A percentile compares a stretch with the other conserved stretches of the same genome.
phyloP scores from a whole-genome alignment of 2,888 invertebrate species.

The Chydorus sphaericus region DNA sequence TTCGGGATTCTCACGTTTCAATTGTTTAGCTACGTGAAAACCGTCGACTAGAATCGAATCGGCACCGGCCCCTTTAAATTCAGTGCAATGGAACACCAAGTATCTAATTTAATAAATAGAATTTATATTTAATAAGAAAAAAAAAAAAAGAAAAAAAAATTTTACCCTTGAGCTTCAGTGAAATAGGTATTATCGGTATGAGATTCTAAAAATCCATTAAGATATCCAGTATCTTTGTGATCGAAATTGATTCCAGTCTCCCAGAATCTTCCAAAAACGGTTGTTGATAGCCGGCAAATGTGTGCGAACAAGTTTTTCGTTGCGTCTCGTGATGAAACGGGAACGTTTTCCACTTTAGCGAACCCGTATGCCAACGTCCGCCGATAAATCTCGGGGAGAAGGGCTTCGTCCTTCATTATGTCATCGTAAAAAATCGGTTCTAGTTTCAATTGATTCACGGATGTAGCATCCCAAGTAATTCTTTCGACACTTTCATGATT shows the following conservation, averaged over 20 bases:
- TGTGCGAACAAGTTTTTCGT: constrained; percentile 39
- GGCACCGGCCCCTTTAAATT: constrained; percentile 48
- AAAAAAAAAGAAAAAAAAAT: constrained; percentile 8
- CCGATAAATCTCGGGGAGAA: constrained; percentile 10
- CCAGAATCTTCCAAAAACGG: constrained; percentile 62
- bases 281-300: constrained; percentile 48
- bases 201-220: constrained; percentile 45
- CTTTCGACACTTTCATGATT: neutral
- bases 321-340: constrained; percentile 32
- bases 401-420: neutral
- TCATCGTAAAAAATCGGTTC: neutral
- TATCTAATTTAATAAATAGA: constrained; percentile 30
- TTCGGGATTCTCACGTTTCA: constrained; percentile 38
- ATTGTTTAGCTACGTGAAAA: constrained; percentile 43
- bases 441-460: constrained; percentile 1
- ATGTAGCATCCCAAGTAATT: neutral
- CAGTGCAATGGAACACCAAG: constrained; percentile 44
- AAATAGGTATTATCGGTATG: constrained; percentile 71
- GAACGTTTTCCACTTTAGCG: constrained; percentile 30
- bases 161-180: constrained; percentile 55
- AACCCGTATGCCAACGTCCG: constrained; percentile 19
- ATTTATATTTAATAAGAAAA: neutral
- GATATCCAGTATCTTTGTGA: constrained; percentile 58
- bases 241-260: constrained; percentile 40
- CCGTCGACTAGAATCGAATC: constrained; percentile 61